These are phyloP conservation scores for Philereme vetulata DNA, from an alignment of 2,888 invertebrate genomes.

Conservation along the genomic window DNA sequence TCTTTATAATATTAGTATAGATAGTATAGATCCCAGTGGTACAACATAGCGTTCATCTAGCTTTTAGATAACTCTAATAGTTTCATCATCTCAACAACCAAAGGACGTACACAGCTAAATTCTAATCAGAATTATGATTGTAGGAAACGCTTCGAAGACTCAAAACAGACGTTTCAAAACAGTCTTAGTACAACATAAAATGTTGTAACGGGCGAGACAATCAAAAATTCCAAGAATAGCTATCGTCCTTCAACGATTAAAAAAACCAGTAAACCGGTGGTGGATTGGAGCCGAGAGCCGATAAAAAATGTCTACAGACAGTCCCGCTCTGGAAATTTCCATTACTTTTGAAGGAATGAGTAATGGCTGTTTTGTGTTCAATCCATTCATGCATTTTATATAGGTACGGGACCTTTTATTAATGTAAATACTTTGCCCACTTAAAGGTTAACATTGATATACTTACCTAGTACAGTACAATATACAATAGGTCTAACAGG, in stretches of 20 bases:
- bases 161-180: too few species aligned
- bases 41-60: too few species aligned
- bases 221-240: slow-evolving; percentile 4
- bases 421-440: slow-evolving; percentile 11
- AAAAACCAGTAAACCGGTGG: slow-evolving; percentile 14
- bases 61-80: too few species aligned
- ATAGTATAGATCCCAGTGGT: too few species aligned
- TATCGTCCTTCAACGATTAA: slow-evolving; percentile 4
- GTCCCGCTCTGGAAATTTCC: slow-evolving; percentile 24
- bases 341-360: slow-evolving; percentile 17
- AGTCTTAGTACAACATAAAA: neutral
- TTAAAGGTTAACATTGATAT: neutral
- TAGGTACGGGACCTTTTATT: slow-evolving; percentile 6
- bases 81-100: too few species aligned
- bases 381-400: slow-evolving; percentile 16
- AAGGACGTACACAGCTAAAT: too few species aligned
- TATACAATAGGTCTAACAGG: too few species aligned
- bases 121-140: too few species aligned
- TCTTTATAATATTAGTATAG: too few species aligned
- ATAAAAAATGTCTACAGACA: slow-evolving; percentile 8
- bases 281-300: neutral
- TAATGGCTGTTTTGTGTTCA: slow-evolving; percentile 13
- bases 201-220: neutral
- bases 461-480: too few species aligned
- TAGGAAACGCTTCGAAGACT: too few species aligned